phyloP scores from a whole-genome alignment of 1,140 invertebrate genomes.

The Luehdorfia chinensis region DNA sequence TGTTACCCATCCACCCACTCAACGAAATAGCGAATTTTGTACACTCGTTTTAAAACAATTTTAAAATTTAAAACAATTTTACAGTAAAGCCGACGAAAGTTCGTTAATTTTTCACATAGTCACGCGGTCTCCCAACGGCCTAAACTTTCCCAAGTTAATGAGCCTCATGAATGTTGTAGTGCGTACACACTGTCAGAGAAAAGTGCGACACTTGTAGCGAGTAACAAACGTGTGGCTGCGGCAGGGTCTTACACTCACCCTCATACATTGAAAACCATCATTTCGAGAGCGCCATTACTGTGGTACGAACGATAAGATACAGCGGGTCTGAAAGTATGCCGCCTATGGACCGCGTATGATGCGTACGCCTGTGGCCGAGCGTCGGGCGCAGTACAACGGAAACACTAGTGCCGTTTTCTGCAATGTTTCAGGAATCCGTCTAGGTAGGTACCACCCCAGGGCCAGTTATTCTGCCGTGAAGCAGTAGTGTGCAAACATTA shows the following conservation, averaged over 20 bases:
- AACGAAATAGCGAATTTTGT: too few species aligned
- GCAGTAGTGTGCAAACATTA: too few species aligned
- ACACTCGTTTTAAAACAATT: too few species aligned
- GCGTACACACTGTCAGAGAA: background rate
- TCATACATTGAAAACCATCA: slow-evolving; percentile 30
- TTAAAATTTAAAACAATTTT: slow-evolving; percentile 8
- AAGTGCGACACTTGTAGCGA: slow-evolving; percentile 19
- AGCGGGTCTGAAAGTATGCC: too few species aligned
- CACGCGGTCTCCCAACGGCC: background rate
- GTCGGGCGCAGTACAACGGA: too few species aligned
- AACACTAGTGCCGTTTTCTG: too few species aligned
- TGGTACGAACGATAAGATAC: slow-evolving; percentile 7
- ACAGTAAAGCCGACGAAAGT: background rate
- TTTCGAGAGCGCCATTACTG: slow-evolving; percentile 26
- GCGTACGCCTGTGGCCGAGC: too few species aligned
- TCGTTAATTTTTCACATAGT: background rate
- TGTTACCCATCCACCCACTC: too few species aligned
- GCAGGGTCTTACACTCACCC: background rate
- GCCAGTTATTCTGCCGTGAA: too few species aligned
- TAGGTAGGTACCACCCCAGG: too few species aligned
- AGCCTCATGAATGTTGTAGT: slow-evolving; percentile 1
- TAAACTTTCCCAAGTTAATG: background rate
- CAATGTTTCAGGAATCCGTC: too few species aligned
- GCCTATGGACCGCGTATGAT: too few species aligned
- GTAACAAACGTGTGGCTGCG: slow-evolving; percentile 4